Percentiles rank a stretch among this genome's conserved stretches.
phyloP scores from a whole-genome alignment of 2,113 vertebrate genomes.

The Salminus brasiliensis region DNA sequence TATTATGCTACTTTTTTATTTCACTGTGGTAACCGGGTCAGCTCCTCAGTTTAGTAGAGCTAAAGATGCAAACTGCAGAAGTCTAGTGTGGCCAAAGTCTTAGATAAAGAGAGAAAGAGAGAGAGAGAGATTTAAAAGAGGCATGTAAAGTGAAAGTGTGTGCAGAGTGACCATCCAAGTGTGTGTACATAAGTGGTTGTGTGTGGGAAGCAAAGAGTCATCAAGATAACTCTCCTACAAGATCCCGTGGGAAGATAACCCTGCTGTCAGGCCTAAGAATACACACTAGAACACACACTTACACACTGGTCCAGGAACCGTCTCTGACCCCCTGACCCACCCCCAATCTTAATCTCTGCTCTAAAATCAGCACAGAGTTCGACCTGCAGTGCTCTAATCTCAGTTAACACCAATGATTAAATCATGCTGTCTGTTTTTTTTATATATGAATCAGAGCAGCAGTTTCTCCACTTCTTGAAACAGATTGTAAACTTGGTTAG shows the following conservation, averaged over 20 bases:
- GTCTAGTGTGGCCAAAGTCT: no score
- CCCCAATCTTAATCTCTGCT: slow-evolving; percentile 22
- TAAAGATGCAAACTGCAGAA: no score
- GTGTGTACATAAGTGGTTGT: background rate
- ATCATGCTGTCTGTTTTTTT: no score
- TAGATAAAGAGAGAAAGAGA: background rate
- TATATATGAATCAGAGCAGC: no score
- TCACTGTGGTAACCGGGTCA: no score
- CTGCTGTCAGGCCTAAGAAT: slow-evolving; percentile 71
- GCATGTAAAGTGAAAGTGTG: background rate
- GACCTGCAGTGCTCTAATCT: background rate
- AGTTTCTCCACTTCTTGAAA: no score
- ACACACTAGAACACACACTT: slow-evolving; percentile 73
- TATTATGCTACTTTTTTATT: no score
- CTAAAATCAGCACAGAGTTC: slow-evolving; percentile 62
- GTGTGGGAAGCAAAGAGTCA: slow-evolving; percentile 66
- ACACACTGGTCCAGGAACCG: background rate
- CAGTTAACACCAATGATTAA: background rate
- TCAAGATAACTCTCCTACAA: slow-evolving; percentile 76
- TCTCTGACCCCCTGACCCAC: background rate
- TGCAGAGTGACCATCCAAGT: background rate
- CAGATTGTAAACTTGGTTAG: no score
- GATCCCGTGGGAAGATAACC: slow-evolving; percentile 81
- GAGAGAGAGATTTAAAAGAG: background rate
- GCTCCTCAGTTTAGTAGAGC: no score